Base-by-base conservation (phyloP, 2,888 invertebrate genomes). In the Amphimallon solstitiale region DNA sequence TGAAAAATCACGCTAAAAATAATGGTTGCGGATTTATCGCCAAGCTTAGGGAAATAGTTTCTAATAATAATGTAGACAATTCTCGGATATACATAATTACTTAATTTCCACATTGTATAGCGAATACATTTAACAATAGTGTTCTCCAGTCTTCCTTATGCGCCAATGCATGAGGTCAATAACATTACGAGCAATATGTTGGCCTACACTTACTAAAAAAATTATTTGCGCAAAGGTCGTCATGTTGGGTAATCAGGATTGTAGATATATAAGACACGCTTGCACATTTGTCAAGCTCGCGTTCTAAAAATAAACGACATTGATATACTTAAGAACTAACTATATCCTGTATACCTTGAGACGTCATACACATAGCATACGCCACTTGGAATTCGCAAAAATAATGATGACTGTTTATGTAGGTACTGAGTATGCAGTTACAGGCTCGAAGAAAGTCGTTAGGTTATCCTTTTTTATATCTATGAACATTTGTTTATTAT, bases 241-340 rank as follows among this genome's bases (percentile, higher is more conserved):
- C 40, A 21, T 23, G 19, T 12, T 40, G 40, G 23, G 23, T 40
- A 21, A 19, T 9, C 14, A 37, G 12, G 17, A 19, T 10, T 21
- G 37, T 37, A 21, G 12, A 40, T 35, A 15, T 48, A 23, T 51
- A 51, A 10, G 29, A 29, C 29, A 29, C 29, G 29, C 2, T 29
- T 29, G 35, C 10, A 17, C 51, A 35, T 51, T 29, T 29, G 35
- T 37, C 37, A 37, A 52, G 52, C 56, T 56, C 10, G 14, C 14
- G 40, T 38, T 56, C 40, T 56, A 56, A 56, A 56, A 40, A 56
- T 56, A 56, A 40, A 40, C 23, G 56, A 56, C 56, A 56, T 56
- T 56, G 56, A 56, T 56, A 56, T 40, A 40, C 38, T 54, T 54
- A 54, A 54, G 40, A 54, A 21, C 12, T 14, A 54, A 21, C 12